phyloP scores from a whole-genome alignment of 2,797 vertebrate species.

The Platyrinchus mystaceus region DNA sequence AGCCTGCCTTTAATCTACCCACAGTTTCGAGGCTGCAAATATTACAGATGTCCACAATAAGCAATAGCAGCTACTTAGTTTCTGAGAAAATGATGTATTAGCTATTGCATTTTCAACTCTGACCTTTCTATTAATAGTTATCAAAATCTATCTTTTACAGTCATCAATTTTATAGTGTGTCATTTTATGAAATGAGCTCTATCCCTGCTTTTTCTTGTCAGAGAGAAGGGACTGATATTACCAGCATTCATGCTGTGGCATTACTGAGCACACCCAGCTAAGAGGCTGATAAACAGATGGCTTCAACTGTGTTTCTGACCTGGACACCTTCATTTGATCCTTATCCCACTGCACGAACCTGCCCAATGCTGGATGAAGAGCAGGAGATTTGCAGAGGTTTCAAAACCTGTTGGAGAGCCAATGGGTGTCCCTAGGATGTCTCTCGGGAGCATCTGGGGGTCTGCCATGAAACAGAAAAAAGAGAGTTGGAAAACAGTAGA shows the following conservation, averaged over 20 bases:
- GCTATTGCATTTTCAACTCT: constrained; percentile 24
- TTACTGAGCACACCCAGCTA: neutral
- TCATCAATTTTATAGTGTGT: neutral
- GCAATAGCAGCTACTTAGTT: neutral
- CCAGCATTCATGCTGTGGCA: neutral
- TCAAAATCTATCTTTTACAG: constrained; percentile 8
- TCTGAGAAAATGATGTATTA: neutral
- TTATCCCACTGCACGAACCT: neutral
- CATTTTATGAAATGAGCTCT: neutral
- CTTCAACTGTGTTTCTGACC: neutral
- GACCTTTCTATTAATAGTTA: constrained; percentile 27
- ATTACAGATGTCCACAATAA: constrained; percentile 15
- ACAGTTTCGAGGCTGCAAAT: constrained; percentile 16
- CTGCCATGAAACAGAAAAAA: neutral
- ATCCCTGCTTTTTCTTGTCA: neutral
- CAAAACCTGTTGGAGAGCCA: neutral
- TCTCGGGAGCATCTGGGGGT: neutral
- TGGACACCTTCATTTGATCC: neutral
- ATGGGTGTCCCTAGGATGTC: no score
- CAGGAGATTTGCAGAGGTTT: neutral
- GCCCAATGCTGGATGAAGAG: neutral
- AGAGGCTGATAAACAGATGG: neutral
- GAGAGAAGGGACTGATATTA: neutral
- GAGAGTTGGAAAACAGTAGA: neutral
- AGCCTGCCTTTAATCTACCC: neutral